Evolutionary conservation across 2,113 vertebrate species (phyloP), one percentile per base, ranked within the genome.

Genomic region (Casuarius casuarius): DNA sequence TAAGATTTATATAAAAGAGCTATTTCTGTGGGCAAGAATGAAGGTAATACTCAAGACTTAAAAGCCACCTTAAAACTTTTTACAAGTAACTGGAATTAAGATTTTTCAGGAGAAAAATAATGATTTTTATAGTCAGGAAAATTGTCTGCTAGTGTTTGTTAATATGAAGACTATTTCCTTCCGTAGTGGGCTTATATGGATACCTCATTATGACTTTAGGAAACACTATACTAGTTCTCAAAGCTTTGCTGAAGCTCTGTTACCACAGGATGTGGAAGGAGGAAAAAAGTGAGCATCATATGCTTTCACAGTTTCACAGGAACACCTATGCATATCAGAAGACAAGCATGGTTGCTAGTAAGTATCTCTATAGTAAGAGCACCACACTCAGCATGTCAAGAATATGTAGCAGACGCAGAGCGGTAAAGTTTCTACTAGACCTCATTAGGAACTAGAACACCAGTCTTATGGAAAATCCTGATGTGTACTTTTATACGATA

Each of bases 1-100:
- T 35, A 94, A 78, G 65, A 84, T 91, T 84, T 83, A 42, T 77
- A 33, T n/a, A 29, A 38, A 52, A 82, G 86, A 84, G 25, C 31
- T 76, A 3, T 84, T 92, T 75, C 76, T 84, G 38, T 61, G 16
- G 73, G 48, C n/a, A 61, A n/a, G 18, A 89, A 13, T 21, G 77
- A 80, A 9, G 51, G 10, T 48, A 72, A 8, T 33, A 65, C 14
- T 84, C 17, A 56, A 80, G 22, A 56, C 25, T 61, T 92, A 49
- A 87, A 90, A 93, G 31, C 7, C 26, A 62, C 46, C n/a, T 83
- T 52, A 35, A 29, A 83, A 83, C 20, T 86, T 54, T 46, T 85
- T 66, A 58, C 9, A 63, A 22, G 29, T 67, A 59, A 74, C 44
- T 29, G 6, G 12, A 89, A 85, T 62, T 26, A 61, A 82, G 22